A percentile compares a stretch with the other conserved stretches of the same genome.
phyloP scores from a whole-genome alignment of 1,140 invertebrate genomes.

The Dufourea novaeangliae region DNA sequence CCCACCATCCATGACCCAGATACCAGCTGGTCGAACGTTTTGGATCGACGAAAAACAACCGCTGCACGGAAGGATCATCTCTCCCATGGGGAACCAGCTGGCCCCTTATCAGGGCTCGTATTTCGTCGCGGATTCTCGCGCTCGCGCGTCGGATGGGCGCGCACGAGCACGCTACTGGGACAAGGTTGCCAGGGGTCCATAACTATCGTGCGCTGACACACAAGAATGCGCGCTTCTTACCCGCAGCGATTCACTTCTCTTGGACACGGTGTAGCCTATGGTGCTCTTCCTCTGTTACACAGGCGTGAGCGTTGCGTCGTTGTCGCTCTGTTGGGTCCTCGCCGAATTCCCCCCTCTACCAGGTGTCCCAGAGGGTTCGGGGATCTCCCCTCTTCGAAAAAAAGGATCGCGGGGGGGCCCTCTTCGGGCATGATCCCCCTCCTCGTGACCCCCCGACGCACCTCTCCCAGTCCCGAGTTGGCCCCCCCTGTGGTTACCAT shows the following conservation, averaged over 20 bases:
- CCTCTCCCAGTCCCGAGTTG: slow-evolving; percentile 1
- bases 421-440: slow-evolving; percentile 47
- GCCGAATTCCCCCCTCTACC: slow-evolving; percentile 51
- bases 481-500: slow-evolving; percentile 30
- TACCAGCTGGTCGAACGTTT: slow-evolving; percentile 30
- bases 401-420: slow-evolving; percentile 59
- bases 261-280: no score
- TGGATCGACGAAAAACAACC: slow-evolving; percentile 40
- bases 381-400: slow-evolving; percentile 10
- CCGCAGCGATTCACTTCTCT: slow-evolving; percentile 61
- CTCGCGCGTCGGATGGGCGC: slow-evolving; percentile 29
- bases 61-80: slow-evolving; percentile 44
- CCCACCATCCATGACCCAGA: slow-evolving; percentile 60
- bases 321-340: slow-evolving; percentile 35
- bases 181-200: slow-evolving; percentile 79
- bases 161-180: slow-evolving; percentile 76
- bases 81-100: slow-evolving; percentile 6
- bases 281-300: no score
- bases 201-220: slow-evolving; percentile 77
- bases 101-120: slow-evolving; percentile 30
- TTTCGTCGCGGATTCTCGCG: not conserved
- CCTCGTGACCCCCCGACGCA: slow-evolving; percentile 43
- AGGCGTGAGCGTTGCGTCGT: not conserved
- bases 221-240: slow-evolving; percentile 76
- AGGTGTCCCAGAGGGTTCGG: slow-evolving; percentile 47